phyloP scores from a whole-genome alignment of 2,797 vertebrate genomes.

The Parauchenoglanis punctatus region DNA sequence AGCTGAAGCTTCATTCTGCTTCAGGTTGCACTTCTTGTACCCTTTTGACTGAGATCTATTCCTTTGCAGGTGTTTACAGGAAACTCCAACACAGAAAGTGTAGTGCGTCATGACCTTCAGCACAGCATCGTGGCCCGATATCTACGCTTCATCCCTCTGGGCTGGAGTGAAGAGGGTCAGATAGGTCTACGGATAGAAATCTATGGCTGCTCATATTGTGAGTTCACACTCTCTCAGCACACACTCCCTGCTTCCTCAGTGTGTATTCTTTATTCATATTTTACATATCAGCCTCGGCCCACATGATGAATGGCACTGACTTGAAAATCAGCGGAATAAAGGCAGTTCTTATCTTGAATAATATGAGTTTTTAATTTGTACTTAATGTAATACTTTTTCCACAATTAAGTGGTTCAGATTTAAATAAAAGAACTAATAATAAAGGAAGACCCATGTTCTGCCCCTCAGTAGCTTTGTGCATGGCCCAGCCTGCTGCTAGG shows the following conservation, averaged over 20 bases:
- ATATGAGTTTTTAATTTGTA: neutral
- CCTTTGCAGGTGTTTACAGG: conserved; percentile 87
- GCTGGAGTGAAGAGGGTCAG: conserved; percentile 91
- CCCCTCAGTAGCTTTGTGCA: no score
- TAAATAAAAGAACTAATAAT: neutral
- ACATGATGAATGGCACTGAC: conserved; percentile 66
- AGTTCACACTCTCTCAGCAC: conserved; percentile 67
- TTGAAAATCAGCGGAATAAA: neutral
- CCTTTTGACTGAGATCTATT: neutral
- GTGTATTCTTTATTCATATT: neutral
- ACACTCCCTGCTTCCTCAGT: neutral
- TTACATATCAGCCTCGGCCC: neutral
- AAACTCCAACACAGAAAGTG: conserved; percentile 90
- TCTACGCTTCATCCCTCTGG: conserved; percentile 87
- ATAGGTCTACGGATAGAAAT: conserved; percentile 91
- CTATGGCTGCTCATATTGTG: conserved; percentile 93
- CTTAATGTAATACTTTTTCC: neutral
- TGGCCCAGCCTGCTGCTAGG: no score
- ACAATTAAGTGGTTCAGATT: neutral
- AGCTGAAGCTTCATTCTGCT: neutral
- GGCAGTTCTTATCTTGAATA: neutral
- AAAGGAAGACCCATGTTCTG: no score
- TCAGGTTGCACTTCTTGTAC: neutral
- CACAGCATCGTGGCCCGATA: conserved; percentile 84
- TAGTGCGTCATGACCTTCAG: conserved; percentile 90